A percentile compares a stretch with the other conserved stretches of the same genome.
These are phyloP conservation scores for Dimorphilus gyrociliatus DNA, from an alignment of 2,888 invertebrate species.

Conservation along the genomic window DNA sequence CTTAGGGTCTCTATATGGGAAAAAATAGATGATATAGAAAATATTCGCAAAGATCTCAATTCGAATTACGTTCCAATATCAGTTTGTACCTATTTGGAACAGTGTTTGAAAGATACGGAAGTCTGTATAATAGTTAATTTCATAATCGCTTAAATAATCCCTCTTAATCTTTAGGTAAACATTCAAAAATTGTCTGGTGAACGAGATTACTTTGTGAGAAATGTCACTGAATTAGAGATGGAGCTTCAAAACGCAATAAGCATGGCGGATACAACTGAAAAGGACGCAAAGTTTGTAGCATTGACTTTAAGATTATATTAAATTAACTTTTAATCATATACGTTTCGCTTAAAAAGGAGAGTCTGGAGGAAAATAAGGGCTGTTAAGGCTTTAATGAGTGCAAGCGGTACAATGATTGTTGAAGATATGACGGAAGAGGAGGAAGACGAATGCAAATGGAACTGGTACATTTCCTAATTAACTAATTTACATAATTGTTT, in stretches of 20 bases:
- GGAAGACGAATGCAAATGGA: constrained; percentile 29
- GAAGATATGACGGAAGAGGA: constrained; percentile 16
- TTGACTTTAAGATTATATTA: background rate
- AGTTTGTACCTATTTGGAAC: constrained; percentile 30
- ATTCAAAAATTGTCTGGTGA: constrained; percentile 29
- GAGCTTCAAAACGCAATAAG: constrained; percentile 26
- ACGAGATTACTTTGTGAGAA: constrained; percentile 30
- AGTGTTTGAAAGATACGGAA: constrained; percentile 35
- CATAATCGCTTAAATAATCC: background rate
- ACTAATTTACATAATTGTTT: too few relatives aligned
- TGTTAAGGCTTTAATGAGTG: constrained; percentile 2
- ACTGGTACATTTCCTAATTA: constrained; percentile 30
- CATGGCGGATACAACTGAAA: constrained; percentile 30
- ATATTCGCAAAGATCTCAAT: constrained; percentile 17
- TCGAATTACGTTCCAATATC: constrained; percentile 28
- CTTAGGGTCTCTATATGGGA: constrained; percentile 25
- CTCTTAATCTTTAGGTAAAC: constrained; percentile 18
- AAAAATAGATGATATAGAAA: constrained; percentile 23
- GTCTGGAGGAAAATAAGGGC: constrained; percentile 26
- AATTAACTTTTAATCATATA: background rate
- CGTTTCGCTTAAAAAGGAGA: too few relatives aligned
- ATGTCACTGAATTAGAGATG: constrained; percentile 28
- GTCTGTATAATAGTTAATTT: constrained; percentile 11
- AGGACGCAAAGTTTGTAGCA: constrained; percentile 23
- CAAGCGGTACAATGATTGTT: background rate